Evolutionary conservation across 92 coral and sea anemone species (phyloP), one percentile per base, ranked within the genome.

Genomic region (Parazoanthus darwini): DNA sequence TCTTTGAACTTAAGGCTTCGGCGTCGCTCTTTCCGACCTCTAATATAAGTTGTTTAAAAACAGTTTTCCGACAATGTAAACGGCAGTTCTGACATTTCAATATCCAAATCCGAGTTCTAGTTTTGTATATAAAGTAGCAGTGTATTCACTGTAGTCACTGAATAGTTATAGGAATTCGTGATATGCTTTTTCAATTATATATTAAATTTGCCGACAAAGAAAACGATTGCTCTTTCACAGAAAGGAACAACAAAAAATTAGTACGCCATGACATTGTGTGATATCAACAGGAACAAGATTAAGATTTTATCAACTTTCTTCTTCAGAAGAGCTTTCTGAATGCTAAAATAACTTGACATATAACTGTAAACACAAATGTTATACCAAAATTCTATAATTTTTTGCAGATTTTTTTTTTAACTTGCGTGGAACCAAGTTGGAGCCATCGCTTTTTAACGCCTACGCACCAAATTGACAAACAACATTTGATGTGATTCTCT

Each of bases 151-250:
- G 14, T 10, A 48, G 1, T 48, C 11, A 10, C 59, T 54, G 59
- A 54, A 54, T 13, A 68, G 68, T 4, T 46, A 78, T 42, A 72
- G 66, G 26, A 71, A 37, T 11, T 51, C 14, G 29, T 23, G 65
- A 71, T 70, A 20, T 48, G 33, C 18, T 39, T 44, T 70, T 71
- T 84, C 29, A 71, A 29, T 84, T 84, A 70, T 29, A 35, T 71
- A 9, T 44, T 51, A 84, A 29, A 68, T 33, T 84, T 58, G 16
- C 11, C 70, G 68, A 84, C 87, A 84, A 84, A 84, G 77, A 46
- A 46, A 84, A 44, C 67, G 87, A 84, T 68, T 48, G 67, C 77
- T 18, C 66, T 71, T 50, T 84, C 66, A 73, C 46, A 37, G 63
- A 70, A 44, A 68, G 36, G 42, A 36, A 84, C 63, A 68, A 70